Evolutionary conservation across 2,888 invertebrate species (phyloP), one percentile per base, ranked within the genome.

Genomic region (Schizotus pectinicornis): DNA sequence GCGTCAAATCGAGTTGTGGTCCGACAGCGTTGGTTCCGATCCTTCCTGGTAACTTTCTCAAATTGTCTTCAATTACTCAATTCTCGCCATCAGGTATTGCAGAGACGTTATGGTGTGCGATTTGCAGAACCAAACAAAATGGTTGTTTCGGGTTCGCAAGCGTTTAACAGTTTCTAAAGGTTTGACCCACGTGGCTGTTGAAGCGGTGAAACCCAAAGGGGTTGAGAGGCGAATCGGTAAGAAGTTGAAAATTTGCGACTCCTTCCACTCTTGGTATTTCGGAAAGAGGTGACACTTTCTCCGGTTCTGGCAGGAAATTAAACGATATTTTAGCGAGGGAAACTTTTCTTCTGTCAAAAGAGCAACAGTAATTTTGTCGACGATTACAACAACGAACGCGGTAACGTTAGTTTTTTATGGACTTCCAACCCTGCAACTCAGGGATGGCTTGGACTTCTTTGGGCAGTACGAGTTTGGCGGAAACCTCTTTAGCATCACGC

Each of bases 1-100:
- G n/a, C 35, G 56, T 14, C 68, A 64, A 49, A 59, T 73, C 8
- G 67, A 72, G 14, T 9, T 74, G 7, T 73, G 73, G 73, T 65
- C 67, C 31, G 73, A 74, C 58, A 65, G 65, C 9, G 50, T 65
- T 22, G 74, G 73, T n/a, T 53, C 57, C 8, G 66, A 63, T 38
- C 70, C 71, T 1, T 61, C 61, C 6, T 74, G 74, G 74, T 74
- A 66, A 59, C 2, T 13, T 47, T 12, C 35, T 1, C n/a, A 2
- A 38, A 37, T 45, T 53, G 6, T n/a, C 14, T 5, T 7, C n/a
- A 34, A 41, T 22, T 22, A 3, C 5, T 22, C 22, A 43, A 22
- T 36, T n/a, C 7, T 39, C 11, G 22, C 22, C 3, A 5, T 22
- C 31, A 73, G 73, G 73, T 64, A 60, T 34, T 72, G 73, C 53